Base-by-base conservation (phyloP, 1,140 invertebrate genomes). In the Cardiocondyla obscurior region DNA sequence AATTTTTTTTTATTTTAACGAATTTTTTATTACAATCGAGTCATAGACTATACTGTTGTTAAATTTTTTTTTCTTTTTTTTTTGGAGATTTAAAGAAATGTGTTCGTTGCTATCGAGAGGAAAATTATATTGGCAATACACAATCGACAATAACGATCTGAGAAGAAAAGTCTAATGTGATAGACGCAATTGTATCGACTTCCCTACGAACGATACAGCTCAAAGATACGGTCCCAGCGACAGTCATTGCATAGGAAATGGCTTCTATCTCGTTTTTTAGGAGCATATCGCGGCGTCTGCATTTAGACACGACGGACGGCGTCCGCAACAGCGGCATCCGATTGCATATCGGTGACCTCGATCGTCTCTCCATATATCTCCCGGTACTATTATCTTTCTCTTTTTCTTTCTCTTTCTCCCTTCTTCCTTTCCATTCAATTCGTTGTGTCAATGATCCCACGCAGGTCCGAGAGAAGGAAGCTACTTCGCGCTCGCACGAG, bases 361-460 rank as follows among this genome's bases (percentile, higher is more conserved):
- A 88, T 89, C 83, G 81, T 58, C 55, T 76, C 64, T 44, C 58
- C 28, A 25, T 81, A 42, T 36, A 69, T 81, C 57, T 76, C 62
- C 42, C 25, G 12, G 22, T 46, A 30, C 16, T 30, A 51, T 60
- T 73, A 16, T 72, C 30, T 49, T 19, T 72, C 57, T 79, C 64
- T 64, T 53, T 67, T 49, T 73, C 30, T 74, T 46, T 76, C 25
- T 64, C 64, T 67, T 76, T 33, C 30, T 55, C 39, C 7, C 53
- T 42, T 3, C 28, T 64, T 28, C 49, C 22, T 42, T 16, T 51
- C 30, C 83, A 85, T 88, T 88, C 81, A 79, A 69, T 58, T 87
- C 88, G 84, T 86, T 85, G 86, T 90, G 86, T 89, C 89, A 89
- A 84, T 86, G 84, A 88, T 86, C 79, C 58, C 74, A 55, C 81